Evolutionary conservation across 2,797 vertebrate genomes (phyloP), one percentile per base, ranked within the genome.

Genomic region (Siniperca undulata): DNA sequence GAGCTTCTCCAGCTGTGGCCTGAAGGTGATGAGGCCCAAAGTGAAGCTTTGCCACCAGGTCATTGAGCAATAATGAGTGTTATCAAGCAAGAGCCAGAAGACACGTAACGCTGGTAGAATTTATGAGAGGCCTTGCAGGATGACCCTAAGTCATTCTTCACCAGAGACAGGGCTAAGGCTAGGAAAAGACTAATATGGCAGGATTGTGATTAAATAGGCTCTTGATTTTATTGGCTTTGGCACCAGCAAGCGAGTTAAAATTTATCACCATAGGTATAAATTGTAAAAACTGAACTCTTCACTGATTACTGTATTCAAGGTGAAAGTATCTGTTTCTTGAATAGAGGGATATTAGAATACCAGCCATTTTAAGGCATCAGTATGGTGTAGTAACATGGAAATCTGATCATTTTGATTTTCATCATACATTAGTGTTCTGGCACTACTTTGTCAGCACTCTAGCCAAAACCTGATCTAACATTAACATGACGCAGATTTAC

Each of bases 71-170:
- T 94, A 94, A 93, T 93, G 91, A 92, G 86, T 90, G 90, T 94
- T 94, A 95, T 94, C 93, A 93, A 91, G 90, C 91, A 89, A 84
- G 90, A 81, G 87, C 90, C 86, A 88, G 90, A 85, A 91, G 93
- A 94, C 89, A 86, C 89, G 90, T 90, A 92, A 89, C 81, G 40
- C 80, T 60, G 82, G 65, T 74, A 75, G 87, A 90, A 94, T 94
- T 95, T 93, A 95, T 91, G 91, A 91, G 88, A 73, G 91, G 92
- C 90, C 93, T 92, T 91, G 93, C 85, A 85, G 91, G 89, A 87
- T 93, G 92, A 94, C 93, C 92, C 87, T 52, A 83, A 88, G 83
- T 77, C 74, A 91, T 93, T 91, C 87, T 85, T 95, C 90, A 94
- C 64, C 0, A 2, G 67, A 88, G 93, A 94, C 92, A 92, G 86